Base-by-base conservation (phyloP, 2,797 vertebrate genomes). In the Scolopax bukidnonensis region DNA sequence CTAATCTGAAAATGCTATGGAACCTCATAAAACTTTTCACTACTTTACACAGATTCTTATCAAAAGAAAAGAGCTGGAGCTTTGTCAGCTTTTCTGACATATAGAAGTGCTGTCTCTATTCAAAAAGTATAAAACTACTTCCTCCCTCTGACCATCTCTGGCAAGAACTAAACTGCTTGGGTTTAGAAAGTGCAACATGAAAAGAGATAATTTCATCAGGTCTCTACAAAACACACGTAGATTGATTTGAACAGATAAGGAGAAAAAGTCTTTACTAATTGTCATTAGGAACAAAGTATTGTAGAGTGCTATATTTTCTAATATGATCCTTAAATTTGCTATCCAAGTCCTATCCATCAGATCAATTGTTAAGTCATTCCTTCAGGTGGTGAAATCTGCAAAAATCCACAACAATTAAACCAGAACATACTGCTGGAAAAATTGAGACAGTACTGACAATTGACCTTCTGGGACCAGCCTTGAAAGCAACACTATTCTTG, bases 1-100 rank as follows among this genome's bases (percentile, higher is more conserved):
- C 50, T 89, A 51, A 94, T 88, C 69, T 53, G 65, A 54, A 71
- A 96, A 94, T 80, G 11, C 9, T 77, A 61, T 45, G 40, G 83
- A 81, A 69, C 16, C 51, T 93, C 48, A 45, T 33, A 68, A 95
- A 92, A n/a, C 82, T 81, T 96, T 93, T 94, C 73, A 96, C 56
- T 86, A 50, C 28, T 93, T 84, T 63, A 70, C 20, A 74, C 41
- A 95, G 53, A 45, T 40, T 91, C 15, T 87, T 87, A 94, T n/a
- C 57, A 91, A 95, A 96, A 95, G 51, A 96, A 95, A 95, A 78
- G 33, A 64, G 77, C 75, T 87, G 33, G 27, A 91, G 50, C 56
- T 90, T 63, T 63, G 24, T 79, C 63, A 61, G 33, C 8, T 93
- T 93, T 96, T 97, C 61, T 87, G 74, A 73, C 41, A 75, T 38